Conservation (phyloP, 2,113 vertebrate species). For the Pollachius pollachius region DNA sequence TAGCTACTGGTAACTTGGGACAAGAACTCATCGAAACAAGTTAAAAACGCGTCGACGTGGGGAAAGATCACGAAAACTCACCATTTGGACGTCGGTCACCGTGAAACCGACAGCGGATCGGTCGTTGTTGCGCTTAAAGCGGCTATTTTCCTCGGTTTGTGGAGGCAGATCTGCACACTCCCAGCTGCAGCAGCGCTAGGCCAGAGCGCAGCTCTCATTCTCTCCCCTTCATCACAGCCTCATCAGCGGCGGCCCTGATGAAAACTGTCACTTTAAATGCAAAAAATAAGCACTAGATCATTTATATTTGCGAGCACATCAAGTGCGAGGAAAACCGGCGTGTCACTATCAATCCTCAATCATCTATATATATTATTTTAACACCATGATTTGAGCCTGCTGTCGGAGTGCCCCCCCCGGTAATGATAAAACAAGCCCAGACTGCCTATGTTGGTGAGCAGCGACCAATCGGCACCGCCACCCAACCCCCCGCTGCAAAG, state of each 20-base stretch:
- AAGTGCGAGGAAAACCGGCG: neutral
- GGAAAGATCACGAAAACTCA: conserved; percentile 66
- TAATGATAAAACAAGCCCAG: conserved; percentile 78
- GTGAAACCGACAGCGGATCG: conserved; percentile 62
- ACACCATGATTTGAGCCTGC: conserved; percentile 69
- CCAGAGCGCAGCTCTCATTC: conserved; percentile 77
- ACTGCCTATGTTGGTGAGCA: conserved; percentile 68
- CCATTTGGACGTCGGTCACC: conserved; percentile 74
- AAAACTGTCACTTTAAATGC: conserved; percentile 57
- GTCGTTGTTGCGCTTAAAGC: conserved; percentile 58
- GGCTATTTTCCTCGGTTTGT: conserved; percentile 69
- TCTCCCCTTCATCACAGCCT: conserved; percentile 65
- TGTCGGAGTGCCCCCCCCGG: conserved; percentile 75
- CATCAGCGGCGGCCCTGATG: conserved; percentile 62
- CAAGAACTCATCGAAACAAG: conserved; percentile 43
- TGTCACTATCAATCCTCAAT: conserved; percentile 32
- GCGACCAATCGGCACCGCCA: conserved; percentile 71
- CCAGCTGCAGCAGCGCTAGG: conserved; percentile 73
- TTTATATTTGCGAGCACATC: conserved; percentile 43
- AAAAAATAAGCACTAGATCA: conserved; percentile 40
- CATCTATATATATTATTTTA: conserved; percentile 59
- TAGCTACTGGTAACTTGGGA: conserved; percentile 49
- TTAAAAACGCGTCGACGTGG: conserved; percentile 39
- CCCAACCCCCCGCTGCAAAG: conserved; percentile 73
- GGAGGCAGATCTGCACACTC: conserved; percentile 74